phyloP scores from a whole-genome alignment of 2,113 vertebrate genomes.

The Coturnix japonica region DNA sequence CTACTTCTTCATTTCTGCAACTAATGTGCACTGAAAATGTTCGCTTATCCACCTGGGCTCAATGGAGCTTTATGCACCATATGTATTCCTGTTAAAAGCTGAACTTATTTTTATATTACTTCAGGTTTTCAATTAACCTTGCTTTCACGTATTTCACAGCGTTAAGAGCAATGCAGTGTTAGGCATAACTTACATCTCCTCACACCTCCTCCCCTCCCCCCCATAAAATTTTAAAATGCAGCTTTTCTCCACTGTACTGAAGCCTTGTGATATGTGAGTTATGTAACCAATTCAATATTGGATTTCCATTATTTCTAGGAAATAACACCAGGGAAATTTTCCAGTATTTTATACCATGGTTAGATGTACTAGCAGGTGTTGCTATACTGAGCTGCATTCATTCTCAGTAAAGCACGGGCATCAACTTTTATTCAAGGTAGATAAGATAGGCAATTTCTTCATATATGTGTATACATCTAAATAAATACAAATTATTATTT shows the following conservation, averaged over 20 bases:
- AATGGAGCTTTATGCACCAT: background rate
- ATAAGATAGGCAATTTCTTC: background rate
- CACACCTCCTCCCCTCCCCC: background rate
- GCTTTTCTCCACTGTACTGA: constrained; percentile 3
- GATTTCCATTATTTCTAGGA: constrained; percentile 38
- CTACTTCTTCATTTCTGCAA: constrained; percentile 1
- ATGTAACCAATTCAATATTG: background rate
- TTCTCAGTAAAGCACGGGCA: background rate
- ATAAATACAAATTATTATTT: background rate
- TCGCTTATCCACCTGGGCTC: constrained; percentile 28
- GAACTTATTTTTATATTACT: constrained; percentile 61
- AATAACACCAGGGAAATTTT: constrained; percentile 25
- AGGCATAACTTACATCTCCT: constrained; percentile 39
- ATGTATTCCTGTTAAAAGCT: constrained; percentile 22
- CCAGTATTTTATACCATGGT: background rate
- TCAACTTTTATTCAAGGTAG: background rate
- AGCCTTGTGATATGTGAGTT: background rate
- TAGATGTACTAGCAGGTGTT: background rate
- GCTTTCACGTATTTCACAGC: constrained; percentile 36
- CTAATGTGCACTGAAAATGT: constrained; percentile 26
- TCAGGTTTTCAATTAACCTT: constrained; percentile 65
- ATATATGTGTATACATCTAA: background rate
- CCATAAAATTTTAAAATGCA: constrained; percentile 33
- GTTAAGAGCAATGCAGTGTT: constrained; percentile 54
- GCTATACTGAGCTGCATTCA: background rate